Evolutionary conservation across 2,113 vertebrate species (phyloP), one percentile per base, ranked within the genome.

Genomic region (Empidonax traillii): DNA sequence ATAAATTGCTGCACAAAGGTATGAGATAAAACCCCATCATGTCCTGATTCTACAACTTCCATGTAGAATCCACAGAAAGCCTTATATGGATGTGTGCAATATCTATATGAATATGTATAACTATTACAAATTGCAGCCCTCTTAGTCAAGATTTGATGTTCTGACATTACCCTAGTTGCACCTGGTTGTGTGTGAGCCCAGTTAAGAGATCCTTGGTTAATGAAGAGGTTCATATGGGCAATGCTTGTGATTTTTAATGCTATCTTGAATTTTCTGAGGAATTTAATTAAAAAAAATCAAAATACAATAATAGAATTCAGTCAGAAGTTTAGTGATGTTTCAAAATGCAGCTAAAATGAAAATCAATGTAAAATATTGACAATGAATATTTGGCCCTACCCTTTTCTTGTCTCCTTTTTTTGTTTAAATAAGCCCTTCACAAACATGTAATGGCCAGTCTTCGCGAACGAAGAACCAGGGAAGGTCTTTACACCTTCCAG

Each of bases 61-160:
- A 21, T 25, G 33, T 86, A 80, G 73, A 89, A 90, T 78, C n/a
- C 3, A 1, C 56, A 72, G 47, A 92, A 88, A 67, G 46, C 72
- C 80, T 77, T 86, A 41, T 44, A 75, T 52, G 73, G 75, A 33
- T 75, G 35, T 14, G 4, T 75, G 47, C 56, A 66, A 18, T 67
- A 74, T 44, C 25, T 69, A 19, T 53, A 49, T 22, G 37, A 28
- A 16, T 65, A 9, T n/a, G 8, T 39, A 8, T 33, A 69, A 46
- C 59, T 43, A 24, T 19, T 62, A 37, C 9, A 63, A 74, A 59
- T 15, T 59, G 49, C 46, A 71, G 65, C 39, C 27, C 20, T 81
- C 0, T 0, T 35, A 51, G 43, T 16, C 44, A 51, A 25, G 47
- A 13, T 35, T 53, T 35, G 37, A 47, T 4, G 4, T 59, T 74